These are phyloP conservation scores for Apogon talboti DNA, from an alignment of 2,797 vertebrate species.

Conservation along the genomic window DNA sequence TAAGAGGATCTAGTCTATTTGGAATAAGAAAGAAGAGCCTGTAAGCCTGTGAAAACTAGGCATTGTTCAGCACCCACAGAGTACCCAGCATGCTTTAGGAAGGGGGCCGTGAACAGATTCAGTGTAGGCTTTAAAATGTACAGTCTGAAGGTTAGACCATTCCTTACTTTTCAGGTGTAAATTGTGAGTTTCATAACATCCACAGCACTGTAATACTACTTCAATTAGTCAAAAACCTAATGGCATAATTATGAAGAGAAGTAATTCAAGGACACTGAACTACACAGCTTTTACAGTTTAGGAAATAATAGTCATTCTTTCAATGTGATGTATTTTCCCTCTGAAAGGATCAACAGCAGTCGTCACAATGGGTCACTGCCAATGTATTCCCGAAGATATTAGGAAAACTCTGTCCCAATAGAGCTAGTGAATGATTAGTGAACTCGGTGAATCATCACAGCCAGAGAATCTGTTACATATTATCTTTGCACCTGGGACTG, in stretches of 20 bases:
- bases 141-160: neutral
- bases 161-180: neutral
- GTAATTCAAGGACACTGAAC: neutral
- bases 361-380: slow-evolving; percentile 12
- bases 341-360: slow-evolving; percentile 22
- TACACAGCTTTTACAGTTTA: neutral
- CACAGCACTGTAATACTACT: neutral
- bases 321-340: slow-evolving; percentile 49
- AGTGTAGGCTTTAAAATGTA: slow-evolving; percentile 25
- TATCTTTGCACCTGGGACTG: slow-evolving; percentile 59
- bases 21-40: slow-evolving; percentile 16
- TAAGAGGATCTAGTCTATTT: slow-evolving; percentile 28
- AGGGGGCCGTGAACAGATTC: slow-evolving; percentile 52
- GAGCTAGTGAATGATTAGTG: slow-evolving; percentile 70
- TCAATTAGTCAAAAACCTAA: neutral
- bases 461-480: slow-evolving; percentile 70
- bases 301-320: slow-evolving; percentile 25
- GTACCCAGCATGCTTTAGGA: slow-evolving; percentile 59
- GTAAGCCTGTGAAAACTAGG: slow-evolving; percentile 55
- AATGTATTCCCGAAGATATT: slow-evolving; percentile 35
- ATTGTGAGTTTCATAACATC: no score
- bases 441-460: slow-evolving; percentile 56
- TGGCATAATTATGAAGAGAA: neutral
- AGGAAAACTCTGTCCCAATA: slow-evolving; percentile 48
- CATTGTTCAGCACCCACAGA: slow-evolving; percentile 72